These are phyloP conservation scores for Monodelphis domestica DNA, from an alignment of 2,797 vertebrate genomes.

Conservation along the genomic window DNA sequence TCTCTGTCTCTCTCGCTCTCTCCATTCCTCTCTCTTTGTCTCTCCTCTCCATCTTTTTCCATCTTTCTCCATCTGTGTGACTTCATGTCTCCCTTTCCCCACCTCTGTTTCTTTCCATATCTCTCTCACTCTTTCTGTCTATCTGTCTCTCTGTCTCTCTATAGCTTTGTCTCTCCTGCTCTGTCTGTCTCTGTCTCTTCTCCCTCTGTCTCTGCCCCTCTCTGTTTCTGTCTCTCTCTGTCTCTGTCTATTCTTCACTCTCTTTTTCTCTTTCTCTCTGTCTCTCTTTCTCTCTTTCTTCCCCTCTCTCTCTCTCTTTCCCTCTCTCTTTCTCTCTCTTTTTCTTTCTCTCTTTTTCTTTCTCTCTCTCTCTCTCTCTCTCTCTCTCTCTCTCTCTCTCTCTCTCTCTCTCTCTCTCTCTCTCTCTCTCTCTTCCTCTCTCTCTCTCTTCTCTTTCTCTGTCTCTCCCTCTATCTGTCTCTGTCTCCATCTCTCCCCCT, in stretches of 20 bases:
- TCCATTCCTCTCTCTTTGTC: too few relatives aligned
- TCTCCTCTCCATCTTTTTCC: too few relatives aligned
- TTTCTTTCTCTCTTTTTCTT: background rate
- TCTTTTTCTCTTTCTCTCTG: too few relatives aligned
- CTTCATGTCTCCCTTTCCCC: too few relatives aligned
- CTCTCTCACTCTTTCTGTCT: background rate
- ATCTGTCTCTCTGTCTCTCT: background rate
- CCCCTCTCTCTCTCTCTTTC: background rate
- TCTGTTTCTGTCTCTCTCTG: background rate
- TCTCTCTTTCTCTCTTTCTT: background rate
- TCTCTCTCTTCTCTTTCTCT: background rate
- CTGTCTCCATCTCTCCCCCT: background rate
- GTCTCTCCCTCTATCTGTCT: background rate
- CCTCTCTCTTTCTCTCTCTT: background rate
- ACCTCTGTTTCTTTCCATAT: accelerated
- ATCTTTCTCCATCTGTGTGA: too few relatives aligned
- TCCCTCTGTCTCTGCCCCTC: background rate
- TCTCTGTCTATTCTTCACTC: too few relatives aligned
- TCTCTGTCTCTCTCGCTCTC: too few relatives aligned
- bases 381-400: background rate
- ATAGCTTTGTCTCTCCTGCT: too few relatives aligned
- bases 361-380: background rate
- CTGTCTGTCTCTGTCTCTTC: background rate
- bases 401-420: too few relatives aligned
- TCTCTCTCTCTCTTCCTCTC: too few relatives aligned